phyloP scores from a whole-genome alignment of 2,888 invertebrate genomes.

The Melieria crassipennis region DNA sequence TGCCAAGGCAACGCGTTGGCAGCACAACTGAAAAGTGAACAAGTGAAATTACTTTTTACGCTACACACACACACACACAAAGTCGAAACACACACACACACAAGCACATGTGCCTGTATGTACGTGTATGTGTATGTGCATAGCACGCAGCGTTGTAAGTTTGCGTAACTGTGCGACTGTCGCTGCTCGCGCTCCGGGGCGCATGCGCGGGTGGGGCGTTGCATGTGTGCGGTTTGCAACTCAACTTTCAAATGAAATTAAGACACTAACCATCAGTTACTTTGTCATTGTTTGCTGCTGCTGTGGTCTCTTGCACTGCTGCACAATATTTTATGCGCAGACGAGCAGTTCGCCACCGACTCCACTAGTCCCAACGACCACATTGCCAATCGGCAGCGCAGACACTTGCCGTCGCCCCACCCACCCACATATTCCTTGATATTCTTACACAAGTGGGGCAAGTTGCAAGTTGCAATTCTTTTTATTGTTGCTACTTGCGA shows the following conservation, averaged over 20 bases:
- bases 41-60: too few relatives aligned
- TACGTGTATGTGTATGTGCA: neutral
- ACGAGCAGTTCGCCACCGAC: too few relatives aligned
- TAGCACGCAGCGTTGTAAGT: too few relatives aligned
- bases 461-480: neutral
- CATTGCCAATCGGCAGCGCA: too few relatives aligned
- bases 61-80: too few relatives aligned
- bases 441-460: neutral
- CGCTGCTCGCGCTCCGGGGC: too few relatives aligned
- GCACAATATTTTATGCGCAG: neutral
- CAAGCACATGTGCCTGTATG: neutral
- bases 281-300: conserved; percentile 32
- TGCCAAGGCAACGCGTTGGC: too few relatives aligned
- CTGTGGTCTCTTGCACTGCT: conserved; percentile 5
- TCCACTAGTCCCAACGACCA: too few relatives aligned
- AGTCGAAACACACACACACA: neutral
- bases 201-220: too few relatives aligned
- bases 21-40: too few relatives aligned
- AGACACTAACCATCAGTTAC: conserved; percentile 35
- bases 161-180: too few relatives aligned
- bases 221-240: conserved; percentile 7
- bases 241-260: conserved; percentile 36
- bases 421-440: neutral
- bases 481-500: neutral
- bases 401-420: too few relatives aligned